phyloP scores from a whole-genome alignment of 2,113 vertebrate species.

The Bucco capensis region DNA sequence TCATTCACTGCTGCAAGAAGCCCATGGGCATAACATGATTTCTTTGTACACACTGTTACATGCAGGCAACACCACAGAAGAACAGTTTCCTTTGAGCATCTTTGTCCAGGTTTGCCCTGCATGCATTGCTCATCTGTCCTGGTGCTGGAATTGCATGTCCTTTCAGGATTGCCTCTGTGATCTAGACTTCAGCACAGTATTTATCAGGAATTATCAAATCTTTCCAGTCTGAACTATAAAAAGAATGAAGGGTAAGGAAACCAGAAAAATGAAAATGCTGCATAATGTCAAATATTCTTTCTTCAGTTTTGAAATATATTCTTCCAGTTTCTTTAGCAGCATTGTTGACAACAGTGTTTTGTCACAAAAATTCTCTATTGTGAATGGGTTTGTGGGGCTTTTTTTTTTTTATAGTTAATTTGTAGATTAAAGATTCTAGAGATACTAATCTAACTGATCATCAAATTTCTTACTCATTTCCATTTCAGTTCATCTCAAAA shows the following conservation, averaged over 20 bases:
- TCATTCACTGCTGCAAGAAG: background rate
- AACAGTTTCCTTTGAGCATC: background rate
- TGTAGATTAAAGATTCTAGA: background rate
- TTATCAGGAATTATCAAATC: background rate
- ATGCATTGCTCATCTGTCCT: background rate
- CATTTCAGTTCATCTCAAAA: background rate
- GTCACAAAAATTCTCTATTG: background rate
- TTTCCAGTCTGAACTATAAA: background rate
- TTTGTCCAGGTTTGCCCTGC: background rate
- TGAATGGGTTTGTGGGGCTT: background rate
- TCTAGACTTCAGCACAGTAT: background rate
- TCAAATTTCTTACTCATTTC: background rate
- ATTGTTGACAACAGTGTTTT: background rate
- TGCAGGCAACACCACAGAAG: fast-evolving
- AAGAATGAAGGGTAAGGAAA: background rate
- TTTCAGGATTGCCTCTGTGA: background rate
- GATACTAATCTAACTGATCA: background rate
- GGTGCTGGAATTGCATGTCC: background rate
- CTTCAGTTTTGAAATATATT: background rate
- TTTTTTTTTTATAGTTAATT: background rate
- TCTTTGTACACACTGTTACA: background rate
- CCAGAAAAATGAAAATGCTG: background rate
- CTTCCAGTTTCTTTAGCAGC: background rate
- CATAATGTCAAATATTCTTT: background rate
- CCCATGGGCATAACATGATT: fast-evolving